A percentile compares a stretch with the other conserved stretches of the same genome.
Conservation (phyloP, 1,140 invertebrate genomes). For the Medauroidea extradentata region DNA sequence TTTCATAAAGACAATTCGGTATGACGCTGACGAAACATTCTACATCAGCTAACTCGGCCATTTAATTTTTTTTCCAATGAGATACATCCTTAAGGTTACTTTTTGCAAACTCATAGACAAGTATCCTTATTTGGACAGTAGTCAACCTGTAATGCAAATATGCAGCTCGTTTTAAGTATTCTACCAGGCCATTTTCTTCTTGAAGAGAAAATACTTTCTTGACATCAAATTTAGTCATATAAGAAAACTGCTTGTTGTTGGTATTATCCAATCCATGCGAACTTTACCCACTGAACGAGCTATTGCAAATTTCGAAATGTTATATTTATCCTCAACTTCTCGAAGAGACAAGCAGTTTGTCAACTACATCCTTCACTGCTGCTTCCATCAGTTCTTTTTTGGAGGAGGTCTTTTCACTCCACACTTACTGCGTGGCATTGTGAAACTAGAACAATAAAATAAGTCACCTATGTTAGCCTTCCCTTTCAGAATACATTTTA, state of each 20-base stretch:
- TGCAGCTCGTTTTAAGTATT: not conserved
- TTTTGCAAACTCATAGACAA: not conserved
- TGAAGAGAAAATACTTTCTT: not conserved
- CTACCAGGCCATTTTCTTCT: not conserved
- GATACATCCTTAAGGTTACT: not conserved
- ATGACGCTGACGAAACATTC: slow-evolving; percentile 29
- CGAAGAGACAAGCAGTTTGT: not conserved
- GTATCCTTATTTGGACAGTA: not conserved
- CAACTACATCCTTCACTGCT: not conserved
- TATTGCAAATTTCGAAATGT: not conserved
- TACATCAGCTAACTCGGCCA: not conserved
- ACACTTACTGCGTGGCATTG: not conserved
- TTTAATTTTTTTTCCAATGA: not conserved
- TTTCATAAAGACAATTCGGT: slow-evolving; percentile 33
- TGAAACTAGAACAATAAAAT: not conserved
- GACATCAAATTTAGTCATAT: not conserved
- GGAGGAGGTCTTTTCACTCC: not conserved
- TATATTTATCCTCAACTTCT: not conserved
- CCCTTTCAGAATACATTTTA: not conserved
- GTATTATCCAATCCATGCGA: not conserved
- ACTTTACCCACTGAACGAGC: no score
- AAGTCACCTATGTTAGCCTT: not conserved
- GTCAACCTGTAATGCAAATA: not conserved
- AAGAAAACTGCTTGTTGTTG: not conserved
- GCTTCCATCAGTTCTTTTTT: not conserved